These are phyloP conservation scores for Astyanax mexicanus DNA, from an alignment of 2,797 vertebrate genomes.

Conservation along the genomic window DNA sequence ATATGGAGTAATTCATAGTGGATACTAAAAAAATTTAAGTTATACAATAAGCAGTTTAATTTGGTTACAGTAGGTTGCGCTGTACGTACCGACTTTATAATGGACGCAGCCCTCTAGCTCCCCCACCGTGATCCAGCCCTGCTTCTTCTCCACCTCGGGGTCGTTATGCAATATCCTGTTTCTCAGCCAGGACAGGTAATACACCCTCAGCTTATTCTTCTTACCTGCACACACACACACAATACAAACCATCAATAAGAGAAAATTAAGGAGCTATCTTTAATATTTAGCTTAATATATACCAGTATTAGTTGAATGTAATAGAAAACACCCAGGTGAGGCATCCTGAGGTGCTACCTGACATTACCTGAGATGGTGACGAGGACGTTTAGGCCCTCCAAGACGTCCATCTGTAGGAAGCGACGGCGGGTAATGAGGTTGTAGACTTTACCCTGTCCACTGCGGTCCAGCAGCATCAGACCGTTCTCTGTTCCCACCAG, in stretches of 20 bases:
- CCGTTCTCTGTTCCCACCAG: constrained; percentile 97
- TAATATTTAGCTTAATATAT: too few species aligned
- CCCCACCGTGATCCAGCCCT: constrained; percentile 97
- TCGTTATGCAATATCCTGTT: constrained; percentile 95
- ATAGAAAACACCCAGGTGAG: too few species aligned
- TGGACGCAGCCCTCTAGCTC: constrained; percentile 97
- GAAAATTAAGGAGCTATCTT: too few species aligned
- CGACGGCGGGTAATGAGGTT: constrained; percentile 95
- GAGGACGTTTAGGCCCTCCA: constrained; percentile 95
- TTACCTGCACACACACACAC: constrained; percentile 79
- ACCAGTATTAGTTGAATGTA: too few species aligned
- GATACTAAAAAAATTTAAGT: too few species aligned
- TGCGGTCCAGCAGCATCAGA: constrained; percentile 95
- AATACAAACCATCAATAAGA: too few species aligned
- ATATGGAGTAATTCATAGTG: too few species aligned
- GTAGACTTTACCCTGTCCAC: constrained; percentile 98
- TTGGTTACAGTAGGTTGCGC: background rate
- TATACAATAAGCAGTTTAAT: too few species aligned
- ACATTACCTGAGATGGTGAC: constrained; percentile 96
- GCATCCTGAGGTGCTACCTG: background rate
- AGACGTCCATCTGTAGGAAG: constrained; percentile 97
- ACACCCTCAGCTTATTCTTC: constrained; percentile 97
- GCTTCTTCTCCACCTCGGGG: constrained; percentile 81
- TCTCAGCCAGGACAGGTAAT: constrained; percentile 97
- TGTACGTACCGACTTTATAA: constrained; percentile 94